These are phyloP conservation scores for Menidia menidia DNA, from an alignment of 2,797 vertebrate species.

Conservation along the genomic window DNA sequence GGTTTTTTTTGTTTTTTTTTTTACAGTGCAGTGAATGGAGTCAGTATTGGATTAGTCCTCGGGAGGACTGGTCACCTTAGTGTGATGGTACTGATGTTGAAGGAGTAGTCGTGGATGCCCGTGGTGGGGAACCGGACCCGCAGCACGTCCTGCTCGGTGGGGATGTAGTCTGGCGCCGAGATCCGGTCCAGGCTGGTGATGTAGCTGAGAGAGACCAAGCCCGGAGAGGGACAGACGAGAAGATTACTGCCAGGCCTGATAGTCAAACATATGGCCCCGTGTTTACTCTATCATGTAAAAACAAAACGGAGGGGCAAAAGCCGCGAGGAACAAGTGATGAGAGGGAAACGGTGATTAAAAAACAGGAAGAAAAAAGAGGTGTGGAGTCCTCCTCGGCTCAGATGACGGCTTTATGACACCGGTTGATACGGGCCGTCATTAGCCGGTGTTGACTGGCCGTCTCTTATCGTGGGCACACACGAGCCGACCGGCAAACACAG, in stretches of 20 bases:
- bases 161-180: constrained; percentile 89
- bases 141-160: constrained; percentile 95
- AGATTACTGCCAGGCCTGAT: background rate
- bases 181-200: constrained; percentile 93
- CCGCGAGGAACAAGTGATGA: constrained; percentile 20
- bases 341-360: constrained; percentile 52
- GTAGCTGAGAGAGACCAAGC: constrained; percentile 81
- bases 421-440: constrained; percentile 72
- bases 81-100: constrained; percentile 93
- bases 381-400: constrained; percentile 30
- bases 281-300: constrained; percentile 21
- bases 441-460: constrained; percentile 65
- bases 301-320: constrained; percentile 33
- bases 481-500: constrained; percentile 66
- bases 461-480: constrained; percentile 61
- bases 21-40: constrained; percentile 36
- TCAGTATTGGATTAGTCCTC: constrained; percentile 21
- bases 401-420: constrained; percentile 56
- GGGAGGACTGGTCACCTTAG: constrained; percentile 86
- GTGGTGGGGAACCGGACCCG: constrained; percentile 96
- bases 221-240: constrained; percentile 11
- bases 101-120: constrained; percentile 97
- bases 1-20: constrained; percentile 8
- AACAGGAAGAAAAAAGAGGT: constrained; percentile 18
- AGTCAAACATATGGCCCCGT: constrained; percentile 15